These are phyloP conservation scores for Spilogale gracilis DNA, from an alignment of 2,113 vertebrate genomes.

Conservation along the genomic window DNA sequence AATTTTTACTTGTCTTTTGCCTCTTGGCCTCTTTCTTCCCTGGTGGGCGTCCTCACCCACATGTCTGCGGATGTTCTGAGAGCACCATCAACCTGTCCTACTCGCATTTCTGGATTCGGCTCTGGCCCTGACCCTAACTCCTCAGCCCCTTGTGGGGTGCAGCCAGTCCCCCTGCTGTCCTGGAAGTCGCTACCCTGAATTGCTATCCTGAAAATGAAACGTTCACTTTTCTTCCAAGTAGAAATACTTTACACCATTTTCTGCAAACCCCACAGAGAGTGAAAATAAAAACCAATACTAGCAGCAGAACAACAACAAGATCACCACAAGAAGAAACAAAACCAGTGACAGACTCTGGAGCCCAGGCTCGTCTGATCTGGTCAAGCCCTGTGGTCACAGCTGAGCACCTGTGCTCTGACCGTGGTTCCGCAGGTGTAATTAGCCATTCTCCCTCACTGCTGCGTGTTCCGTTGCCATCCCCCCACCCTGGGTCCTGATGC, in stretches of 20 bases:
- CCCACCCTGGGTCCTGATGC: not conserved
- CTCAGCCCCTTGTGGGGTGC: not conserved
- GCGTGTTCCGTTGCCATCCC: not conserved
- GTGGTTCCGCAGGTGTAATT: no score
- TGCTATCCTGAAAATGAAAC: not conserved
- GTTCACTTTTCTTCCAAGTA: not conserved
- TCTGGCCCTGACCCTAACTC: not conserved
- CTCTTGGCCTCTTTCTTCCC: not conserved
- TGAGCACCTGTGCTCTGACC: not conserved
- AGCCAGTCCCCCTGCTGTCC: not conserved
- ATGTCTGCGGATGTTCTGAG: not conserved
- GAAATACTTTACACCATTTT: not conserved
- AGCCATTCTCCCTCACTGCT: not conserved
- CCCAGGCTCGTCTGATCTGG: not conserved
- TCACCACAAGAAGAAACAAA: not conserved
- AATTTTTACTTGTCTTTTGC: not conserved
- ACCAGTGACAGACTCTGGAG: not conserved
- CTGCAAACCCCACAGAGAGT: not conserved
- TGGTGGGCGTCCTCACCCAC: not conserved
- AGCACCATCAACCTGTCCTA: not conserved
- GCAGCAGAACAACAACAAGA: not conserved
- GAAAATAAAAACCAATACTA: not conserved
- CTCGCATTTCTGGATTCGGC: not conserved
- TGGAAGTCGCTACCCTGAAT: not conserved
- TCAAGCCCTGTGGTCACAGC: not conserved